phyloP scores from a whole-genome alignment of 1,140 invertebrate species.

The Apis dorsata region DNA sequence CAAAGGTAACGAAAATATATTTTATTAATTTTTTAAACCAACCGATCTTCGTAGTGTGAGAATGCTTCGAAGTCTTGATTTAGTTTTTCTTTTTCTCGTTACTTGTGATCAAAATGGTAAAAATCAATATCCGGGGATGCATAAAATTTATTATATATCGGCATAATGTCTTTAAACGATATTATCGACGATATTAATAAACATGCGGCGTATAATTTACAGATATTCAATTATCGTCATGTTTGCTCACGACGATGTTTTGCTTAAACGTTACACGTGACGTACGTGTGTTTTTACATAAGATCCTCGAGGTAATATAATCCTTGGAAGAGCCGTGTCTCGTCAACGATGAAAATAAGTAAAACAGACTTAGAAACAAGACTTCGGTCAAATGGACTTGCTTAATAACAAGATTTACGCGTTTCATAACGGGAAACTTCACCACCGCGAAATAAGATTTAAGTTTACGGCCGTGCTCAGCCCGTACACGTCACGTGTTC shows the following conservation, averaged over 20 bases:
- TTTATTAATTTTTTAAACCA: too few species aligned
- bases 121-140: too few species aligned
- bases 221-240: too few species aligned
- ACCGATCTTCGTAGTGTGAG: too few species aligned
- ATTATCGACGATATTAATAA: too few species aligned
- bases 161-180: too few species aligned
- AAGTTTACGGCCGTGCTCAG: background rate
- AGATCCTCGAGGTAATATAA: background rate
- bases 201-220: too few species aligned
- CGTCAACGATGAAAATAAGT: background rate
- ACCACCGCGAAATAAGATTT: slow-evolving; percentile 11
- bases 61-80: too few species aligned
- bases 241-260: background rate
- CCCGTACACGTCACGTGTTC: background rate
- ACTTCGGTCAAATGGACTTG: background rate
- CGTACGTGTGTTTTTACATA: background rate
- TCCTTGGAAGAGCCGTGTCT: background rate
- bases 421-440: slow-evolving; percentile 2
- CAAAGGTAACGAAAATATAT: too few species aligned
- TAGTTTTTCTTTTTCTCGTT: too few species aligned
- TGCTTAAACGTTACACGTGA: background rate
- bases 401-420: slow-evolving; percentile 15
- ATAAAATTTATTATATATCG: too few species aligned
- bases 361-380: background rate
- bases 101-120: too few species aligned